phyloP scores from a whole-genome alignment of 2,797 vertebrate genomes.

The Adrianichthys oophorus region DNA sequence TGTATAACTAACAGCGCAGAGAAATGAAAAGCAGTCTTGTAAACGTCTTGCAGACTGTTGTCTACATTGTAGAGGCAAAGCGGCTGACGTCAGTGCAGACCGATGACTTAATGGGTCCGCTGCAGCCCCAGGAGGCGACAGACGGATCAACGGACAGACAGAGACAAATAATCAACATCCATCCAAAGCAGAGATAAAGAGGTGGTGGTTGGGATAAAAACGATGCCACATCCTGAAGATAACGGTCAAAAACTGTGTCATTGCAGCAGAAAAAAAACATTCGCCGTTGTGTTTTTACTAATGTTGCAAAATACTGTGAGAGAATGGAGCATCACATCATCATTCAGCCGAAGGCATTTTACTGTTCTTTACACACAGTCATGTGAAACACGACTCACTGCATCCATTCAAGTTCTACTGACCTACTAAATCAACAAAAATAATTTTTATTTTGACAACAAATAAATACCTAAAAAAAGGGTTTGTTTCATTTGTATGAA shows the following conservation, averaged over 20 bases:
- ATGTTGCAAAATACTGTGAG: background rate
- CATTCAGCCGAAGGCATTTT: background rate
- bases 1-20: slow-evolving; percentile 46
- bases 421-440: background rate
- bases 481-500: too few relatives aligned
- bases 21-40: slow-evolving; percentile 48
- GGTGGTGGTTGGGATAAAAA: background rate
- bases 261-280: background rate
- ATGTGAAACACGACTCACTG: slow-evolving; percentile 5
- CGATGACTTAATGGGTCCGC: slow-evolving; percentile 49
- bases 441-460: too few relatives aligned
- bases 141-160: slow-evolving; percentile 15
- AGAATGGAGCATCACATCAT: slow-evolving; percentile 11
- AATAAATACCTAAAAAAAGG: too few relatives aligned
- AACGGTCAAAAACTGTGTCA: background rate
- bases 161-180: slow-evolving; percentile 36
- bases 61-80: slow-evolving; percentile 33
- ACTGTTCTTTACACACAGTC: slow-evolving; percentile 3
- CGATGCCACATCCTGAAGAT: too few relatives aligned
- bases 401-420: background rate
- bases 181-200: slow-evolving; percentile 13
- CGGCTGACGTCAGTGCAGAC: slow-evolving; percentile 51
- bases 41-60: slow-evolving; percentile 42
- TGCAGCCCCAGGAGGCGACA: slow-evolving; percentile 32
- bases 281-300: background rate